Percentiles rank a stretch among this genome's conserved stretches.
Conservation (phyloP, 2,888 invertebrate species). For the Hypena proboscidalis region DNA sequence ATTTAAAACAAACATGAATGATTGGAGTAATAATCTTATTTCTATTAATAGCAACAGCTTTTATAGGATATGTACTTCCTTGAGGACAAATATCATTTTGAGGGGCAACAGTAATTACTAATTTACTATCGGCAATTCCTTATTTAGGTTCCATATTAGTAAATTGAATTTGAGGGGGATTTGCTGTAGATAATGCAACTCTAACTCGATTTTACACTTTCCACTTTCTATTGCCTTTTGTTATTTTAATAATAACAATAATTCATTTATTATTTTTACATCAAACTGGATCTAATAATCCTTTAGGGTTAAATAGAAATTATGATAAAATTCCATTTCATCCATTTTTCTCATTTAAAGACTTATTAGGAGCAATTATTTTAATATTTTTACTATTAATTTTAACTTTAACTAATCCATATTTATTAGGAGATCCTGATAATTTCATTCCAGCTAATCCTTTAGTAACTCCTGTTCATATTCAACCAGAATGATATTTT, state of each 20-base stretch:
- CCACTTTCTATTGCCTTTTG: slow-evolving; percentile 90
- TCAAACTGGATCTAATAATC: slow-evolving; percentile 88
- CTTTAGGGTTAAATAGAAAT: slow-evolving; percentile 87
- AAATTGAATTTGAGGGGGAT: slow-evolving; percentile 91
- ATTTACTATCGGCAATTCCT: slow-evolving; percentile 89
- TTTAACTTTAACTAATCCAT: slow-evolving; percentile 84
- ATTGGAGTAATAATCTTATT: slow-evolving; percentile 88
- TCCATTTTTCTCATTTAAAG: slow-evolving; percentile 87
- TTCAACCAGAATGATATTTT: slow-evolving; percentile 95
- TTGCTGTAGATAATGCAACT: slow-evolving; percentile 90
- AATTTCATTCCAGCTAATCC: slow-evolving; percentile 90
- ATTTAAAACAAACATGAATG: slow-evolving; percentile 86
- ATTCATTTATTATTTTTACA: slow-evolving; percentile 89
- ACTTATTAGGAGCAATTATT: slow-evolving; percentile 86
- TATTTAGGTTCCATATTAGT: slow-evolving; percentile 87
- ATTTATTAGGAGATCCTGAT: slow-evolving; percentile 88
- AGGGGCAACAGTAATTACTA: slow-evolving; percentile 92
- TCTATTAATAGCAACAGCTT: slow-evolving; percentile 89
- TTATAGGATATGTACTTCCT: slow-evolving; percentile 91
- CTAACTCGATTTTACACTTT: slow-evolving; percentile 91
- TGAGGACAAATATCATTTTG: slow-evolving; percentile 94
- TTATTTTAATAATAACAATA: slow-evolving; percentile 85
- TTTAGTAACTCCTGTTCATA: slow-evolving; percentile 89
- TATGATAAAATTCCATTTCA: slow-evolving; percentile 89
- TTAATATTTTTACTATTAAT: slow-evolving; percentile 80